Evolutionary conservation across 2,797 vertebrate species (phyloP), one percentile per base, ranked within the genome.

Genomic region (Galaxias olidus): DNA sequence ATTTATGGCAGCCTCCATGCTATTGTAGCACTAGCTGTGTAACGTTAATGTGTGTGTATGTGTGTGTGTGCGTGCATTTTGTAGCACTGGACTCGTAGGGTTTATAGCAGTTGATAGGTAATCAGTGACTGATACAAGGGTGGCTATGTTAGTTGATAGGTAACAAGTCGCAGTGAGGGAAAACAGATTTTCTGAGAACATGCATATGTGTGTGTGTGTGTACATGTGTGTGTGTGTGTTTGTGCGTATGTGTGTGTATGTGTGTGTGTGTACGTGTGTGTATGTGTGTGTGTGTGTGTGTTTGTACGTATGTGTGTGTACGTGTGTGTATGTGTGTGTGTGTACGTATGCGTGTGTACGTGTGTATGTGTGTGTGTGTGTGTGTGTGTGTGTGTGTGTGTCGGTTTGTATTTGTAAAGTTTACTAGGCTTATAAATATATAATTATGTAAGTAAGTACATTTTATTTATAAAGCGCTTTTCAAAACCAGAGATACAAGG

Each of bases 1-100:
- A 75, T 88, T 86, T 77, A 86, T 82, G 75, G 82, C 85, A 79
- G 79, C 79, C 86, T 83, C 89, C 90, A 66, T 68, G 75, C 78
- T 76, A 59, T 82, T 83, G 80, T 77, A 85, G 79, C 68, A 15
- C 41, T 17, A 48, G 83, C 82, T 47, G 75, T 75, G 82, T 61
- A 78, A 58, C 45, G 54, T 86, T n/a, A n/a, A n/a, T 30, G 30
- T 30, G 30, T 30, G 30, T 30, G 30, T 30, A 6, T 30, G 30
- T 30, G 30, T 30, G 30, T 30, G 30, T 30, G 30, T 30, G 30
- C 6, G 30, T 30, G 30, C 6, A 6, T 30, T 30, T 82, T 82
- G 80, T 78, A 85, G 79, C 68, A 15, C 41, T 18, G 50, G 83
- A 81, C 45, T 75, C 74, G 82, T 61, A 78, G 56, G 45, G 54